A percentile compares a stretch with the other conserved stretches of the same genome.
Evolutionary conservation across 2,797 vertebrate genomes (phyloP).

Genomic region (Strix occidentalis): DNA sequence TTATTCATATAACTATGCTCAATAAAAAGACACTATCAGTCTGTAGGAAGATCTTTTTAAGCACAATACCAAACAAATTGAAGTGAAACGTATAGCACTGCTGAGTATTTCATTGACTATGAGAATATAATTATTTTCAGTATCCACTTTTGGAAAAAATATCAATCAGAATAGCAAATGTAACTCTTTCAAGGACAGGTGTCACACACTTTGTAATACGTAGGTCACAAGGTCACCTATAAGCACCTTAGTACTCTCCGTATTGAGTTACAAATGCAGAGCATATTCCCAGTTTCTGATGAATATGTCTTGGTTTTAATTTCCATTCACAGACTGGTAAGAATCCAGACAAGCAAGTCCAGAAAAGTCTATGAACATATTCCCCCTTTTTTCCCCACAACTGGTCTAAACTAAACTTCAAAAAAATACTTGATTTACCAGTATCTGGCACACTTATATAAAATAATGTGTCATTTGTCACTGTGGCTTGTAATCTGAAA

Average conservation of each 20-base stretch:
- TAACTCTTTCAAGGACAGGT: neutral
- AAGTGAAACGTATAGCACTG: neutral
- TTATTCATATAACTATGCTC: neutral
- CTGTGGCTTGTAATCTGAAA: slow-evolving; percentile 16
- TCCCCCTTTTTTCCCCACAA: neutral
- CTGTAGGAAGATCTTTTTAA: neutral
- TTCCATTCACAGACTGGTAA: neutral
- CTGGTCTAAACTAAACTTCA: neutral
- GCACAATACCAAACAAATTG: neutral
- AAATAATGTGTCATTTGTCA: slow-evolving; percentile 45
- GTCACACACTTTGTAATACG: neutral
- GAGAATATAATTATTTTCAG: neutral
- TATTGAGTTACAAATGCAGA: neutral
- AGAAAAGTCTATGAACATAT: neutral
- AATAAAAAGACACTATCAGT: neutral
- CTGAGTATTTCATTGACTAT: neutral
- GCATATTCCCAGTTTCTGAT: neutral
- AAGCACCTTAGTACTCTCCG: neutral
- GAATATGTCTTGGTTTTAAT: neutral
- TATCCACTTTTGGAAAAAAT: neutral
- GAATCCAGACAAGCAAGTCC: neutral
- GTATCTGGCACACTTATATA: slow-evolving; percentile 1
- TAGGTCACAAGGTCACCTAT: neutral
- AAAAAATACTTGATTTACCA: neutral
- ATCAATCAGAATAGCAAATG: neutral